These are phyloP conservation scores for Pemphredon lugubris DNA, from an alignment of 2,888 invertebrate species.

Conservation along the genomic window DNA sequence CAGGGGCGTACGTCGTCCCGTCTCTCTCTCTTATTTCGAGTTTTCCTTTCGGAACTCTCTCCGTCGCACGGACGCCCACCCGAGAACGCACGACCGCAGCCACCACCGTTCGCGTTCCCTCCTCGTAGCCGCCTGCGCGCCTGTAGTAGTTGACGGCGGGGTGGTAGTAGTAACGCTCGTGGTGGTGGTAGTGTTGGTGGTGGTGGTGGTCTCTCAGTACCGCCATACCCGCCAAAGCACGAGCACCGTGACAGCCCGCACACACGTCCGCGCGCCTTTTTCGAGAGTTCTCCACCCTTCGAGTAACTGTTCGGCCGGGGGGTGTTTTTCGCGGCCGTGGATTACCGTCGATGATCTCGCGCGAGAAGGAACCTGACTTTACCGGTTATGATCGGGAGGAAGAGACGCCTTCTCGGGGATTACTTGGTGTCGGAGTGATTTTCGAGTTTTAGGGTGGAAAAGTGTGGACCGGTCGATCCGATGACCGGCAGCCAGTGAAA, in stretches of 20 bases:
- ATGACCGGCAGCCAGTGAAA: too few species aligned
- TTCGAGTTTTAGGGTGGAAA: background rate
- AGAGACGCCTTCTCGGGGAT: too few species aligned
- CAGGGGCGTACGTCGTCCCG: conserved; percentile 50
- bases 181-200: conserved; percentile 43
- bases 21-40: conserved; percentile 46
- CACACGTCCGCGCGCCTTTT: conserved; percentile 53
- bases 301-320: too few species aligned
- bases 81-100: conserved; percentile 39
- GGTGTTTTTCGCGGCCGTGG: too few species aligned
- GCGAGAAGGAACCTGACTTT: too few species aligned
- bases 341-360: too few species aligned
- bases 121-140: conserved; percentile 28
- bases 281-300: conserved; percentile 5
- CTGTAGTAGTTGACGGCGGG: conserved; percentile 14
- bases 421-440: too few species aligned
- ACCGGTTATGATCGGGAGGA: too few species aligned
- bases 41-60: conserved; percentile 67
- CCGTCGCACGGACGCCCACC: conserved; percentile 74
- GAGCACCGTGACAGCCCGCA: conserved; percentile 73
- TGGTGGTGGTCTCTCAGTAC: conserved; percentile 75
- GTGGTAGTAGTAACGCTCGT: conserved; percentile 31
- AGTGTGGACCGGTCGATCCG: background rate
- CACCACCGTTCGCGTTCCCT: conserved; percentile 55
- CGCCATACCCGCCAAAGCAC: conserved; percentile 80